These are phyloP conservation scores for Aphidius colemani DNA, from an alignment of 2,888 invertebrate genomes.

Conservation along the genomic window DNA sequence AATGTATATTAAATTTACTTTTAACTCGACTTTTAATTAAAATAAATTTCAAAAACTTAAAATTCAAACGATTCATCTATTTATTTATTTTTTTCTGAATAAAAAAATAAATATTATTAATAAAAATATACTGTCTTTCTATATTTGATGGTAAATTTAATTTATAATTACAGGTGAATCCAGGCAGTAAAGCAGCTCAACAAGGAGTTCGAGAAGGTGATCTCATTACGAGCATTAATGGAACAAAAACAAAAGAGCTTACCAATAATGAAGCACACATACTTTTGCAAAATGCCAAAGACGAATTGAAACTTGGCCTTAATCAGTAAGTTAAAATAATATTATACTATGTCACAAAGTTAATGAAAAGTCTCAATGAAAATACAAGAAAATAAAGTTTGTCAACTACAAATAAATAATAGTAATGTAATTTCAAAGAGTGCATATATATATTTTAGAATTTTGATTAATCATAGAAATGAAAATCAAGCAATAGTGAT, in stretches of 20 bases:
- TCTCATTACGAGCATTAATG: constrained; percentile 79
- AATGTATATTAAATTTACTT: no score
- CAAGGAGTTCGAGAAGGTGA: constrained; percentile 82
- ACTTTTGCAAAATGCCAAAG: constrained; percentile 73
- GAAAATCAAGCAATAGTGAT: constrained; percentile 17
- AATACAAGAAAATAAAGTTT: neutral
- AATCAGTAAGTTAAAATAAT: constrained; percentile 69
- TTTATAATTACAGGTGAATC: constrained; percentile 74
- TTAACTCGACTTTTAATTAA: no score
- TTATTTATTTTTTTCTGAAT: constrained; percentile 6
- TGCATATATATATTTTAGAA: neutral
- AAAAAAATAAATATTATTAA: no score
- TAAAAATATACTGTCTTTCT: no score
- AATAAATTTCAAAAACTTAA: no score
- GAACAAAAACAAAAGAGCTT: constrained; percentile 69
- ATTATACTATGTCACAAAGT: no score
- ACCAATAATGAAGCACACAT: constrained; percentile 76
- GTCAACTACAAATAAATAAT: neutral
- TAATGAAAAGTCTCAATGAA: neutral
- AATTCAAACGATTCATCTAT: no score
- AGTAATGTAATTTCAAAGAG: no score
- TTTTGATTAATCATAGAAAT: neutral
- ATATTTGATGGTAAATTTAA: no score
- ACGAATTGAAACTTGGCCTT: constrained; percentile 70
- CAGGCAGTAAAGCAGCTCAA: constrained; percentile 82